A percentile compares a stretch with the other conserved stretches of the same genome.
These are phyloP conservation scores for Colaptes auratus DNA, from an alignment of 2,113 vertebrate genomes.

Conservation along the genomic window DNA sequence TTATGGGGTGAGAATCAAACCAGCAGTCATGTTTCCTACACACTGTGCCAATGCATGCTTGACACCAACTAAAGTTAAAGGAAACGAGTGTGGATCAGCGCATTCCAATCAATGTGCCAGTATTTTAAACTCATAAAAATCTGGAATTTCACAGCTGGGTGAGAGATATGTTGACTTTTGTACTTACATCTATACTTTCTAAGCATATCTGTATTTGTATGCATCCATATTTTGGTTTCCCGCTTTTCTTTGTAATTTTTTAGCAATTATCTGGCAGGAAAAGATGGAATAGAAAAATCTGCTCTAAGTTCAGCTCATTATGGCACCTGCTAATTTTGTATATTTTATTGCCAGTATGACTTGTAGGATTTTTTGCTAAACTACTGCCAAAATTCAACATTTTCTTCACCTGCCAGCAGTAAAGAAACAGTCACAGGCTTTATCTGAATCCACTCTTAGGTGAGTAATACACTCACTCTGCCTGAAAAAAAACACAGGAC, in stretches of 20 bases:
- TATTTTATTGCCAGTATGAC: neutral
- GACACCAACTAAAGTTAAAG: neutral
- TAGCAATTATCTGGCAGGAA: neutral
- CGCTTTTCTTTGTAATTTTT: neutral
- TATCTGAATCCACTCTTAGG: neutral
- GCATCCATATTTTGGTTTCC: neutral
- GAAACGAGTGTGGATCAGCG: neutral
- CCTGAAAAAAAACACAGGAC: neutral
- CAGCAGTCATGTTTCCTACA: neutral
- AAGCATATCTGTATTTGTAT: neutral
- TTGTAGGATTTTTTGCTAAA: neutral
- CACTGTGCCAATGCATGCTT: neutral
- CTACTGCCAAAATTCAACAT: neutral
- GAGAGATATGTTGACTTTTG: neutral
- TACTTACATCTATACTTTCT: neutral
- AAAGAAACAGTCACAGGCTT: neutral
- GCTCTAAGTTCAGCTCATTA: neutral
- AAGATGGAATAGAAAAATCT: neutral
- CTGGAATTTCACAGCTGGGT: neutral
- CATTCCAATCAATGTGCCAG: neutral
- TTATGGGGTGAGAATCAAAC: slow-evolving; percentile 14
- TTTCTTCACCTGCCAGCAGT: neutral
- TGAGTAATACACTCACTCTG: fast-evolving
- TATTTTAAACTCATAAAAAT: neutral
- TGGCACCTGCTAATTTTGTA: neutral